These are phyloP conservation scores for Gracilinanus agilis DNA, from an alignment of 2,113 vertebrate species.

Conservation along the genomic window DNA sequence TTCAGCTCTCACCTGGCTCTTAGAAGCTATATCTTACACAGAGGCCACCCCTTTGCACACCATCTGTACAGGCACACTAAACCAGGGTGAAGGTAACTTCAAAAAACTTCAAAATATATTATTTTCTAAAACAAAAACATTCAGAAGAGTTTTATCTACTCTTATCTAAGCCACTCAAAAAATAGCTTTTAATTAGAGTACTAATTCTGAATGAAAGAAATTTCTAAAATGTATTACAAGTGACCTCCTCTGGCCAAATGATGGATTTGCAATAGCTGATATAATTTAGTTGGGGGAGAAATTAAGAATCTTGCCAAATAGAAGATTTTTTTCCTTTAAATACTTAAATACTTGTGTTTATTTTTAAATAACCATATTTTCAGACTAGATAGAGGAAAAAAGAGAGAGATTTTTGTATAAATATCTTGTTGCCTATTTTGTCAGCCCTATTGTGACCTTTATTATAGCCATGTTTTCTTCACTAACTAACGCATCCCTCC, in stretches of 20 bases:
- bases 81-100: too few species aligned
- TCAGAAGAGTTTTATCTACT: not conserved
- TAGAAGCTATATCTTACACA: too few species aligned
- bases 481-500: not conserved
- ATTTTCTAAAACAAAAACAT: conserved; percentile 10
- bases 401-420: not conserved
- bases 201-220: conserved; percentile 10
- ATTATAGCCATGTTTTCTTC: not conserved
- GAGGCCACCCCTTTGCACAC: too few species aligned
- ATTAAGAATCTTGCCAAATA: conserved; percentile 8
- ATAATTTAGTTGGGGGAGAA: not conserved
- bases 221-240: not conserved
- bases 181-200: not conserved
- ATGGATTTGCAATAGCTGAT: not conserved
- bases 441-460: not conserved
- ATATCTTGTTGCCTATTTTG: not conserved
- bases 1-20: too few species aligned
- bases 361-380: conserved; percentile 2
- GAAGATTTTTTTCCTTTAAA: not conserved
- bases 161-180: not conserved
- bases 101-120: too few species aligned
- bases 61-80: too few species aligned
- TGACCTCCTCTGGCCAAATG: conserved; percentile 26
- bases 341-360: conserved; percentile 15
- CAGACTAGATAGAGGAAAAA: not conserved